Conservation (phyloP, 2,888 invertebrate genomes). For the Pterostichus niger region DNA sequence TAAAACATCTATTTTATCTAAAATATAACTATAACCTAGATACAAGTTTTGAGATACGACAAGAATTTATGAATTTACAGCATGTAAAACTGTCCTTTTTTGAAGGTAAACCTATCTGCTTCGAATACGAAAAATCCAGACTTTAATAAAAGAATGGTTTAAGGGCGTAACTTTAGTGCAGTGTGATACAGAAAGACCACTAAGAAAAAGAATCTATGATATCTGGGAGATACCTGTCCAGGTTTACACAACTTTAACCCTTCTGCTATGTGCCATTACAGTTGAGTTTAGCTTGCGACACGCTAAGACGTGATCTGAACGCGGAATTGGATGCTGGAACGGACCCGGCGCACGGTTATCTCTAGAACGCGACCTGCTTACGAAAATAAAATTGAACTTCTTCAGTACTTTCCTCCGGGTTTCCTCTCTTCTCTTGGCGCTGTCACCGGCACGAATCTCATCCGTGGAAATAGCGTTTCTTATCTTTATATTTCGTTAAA, state of each 20-base stretch:
- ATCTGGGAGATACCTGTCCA: constrained; percentile 30
- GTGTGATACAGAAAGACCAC: constrained; percentile 54
- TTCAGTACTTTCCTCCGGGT: background rate
- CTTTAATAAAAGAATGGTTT: constrained; percentile 52
- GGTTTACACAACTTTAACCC: background rate
- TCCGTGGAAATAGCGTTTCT: constrained; percentile 39
- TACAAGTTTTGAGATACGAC: background rate
- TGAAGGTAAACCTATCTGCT: background rate
- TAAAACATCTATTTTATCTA: no score
- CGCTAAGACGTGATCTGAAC: constrained; percentile 27
- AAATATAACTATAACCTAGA: background rate
- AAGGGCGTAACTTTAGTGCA: constrained; percentile 34
- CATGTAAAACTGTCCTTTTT: constrained; percentile 7
- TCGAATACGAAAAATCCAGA: constrained; percentile 33
- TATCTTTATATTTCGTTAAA: constrained; percentile 22
- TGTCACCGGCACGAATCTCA: background rate
- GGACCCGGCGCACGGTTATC: constrained; percentile 34
- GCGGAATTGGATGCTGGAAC: constrained; percentile 54
- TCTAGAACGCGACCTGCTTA: constrained; percentile 61
- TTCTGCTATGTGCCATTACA: background rate
- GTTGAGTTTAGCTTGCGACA: background rate
- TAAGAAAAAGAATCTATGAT: constrained; percentile 58
- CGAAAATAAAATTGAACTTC: constrained; percentile 62
- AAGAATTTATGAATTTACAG: constrained; percentile 4
- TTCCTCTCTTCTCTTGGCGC: background rate